Evolutionary conservation across 2,113 vertebrate species (phyloP).

Genomic region (Indicator indicator): DNA sequence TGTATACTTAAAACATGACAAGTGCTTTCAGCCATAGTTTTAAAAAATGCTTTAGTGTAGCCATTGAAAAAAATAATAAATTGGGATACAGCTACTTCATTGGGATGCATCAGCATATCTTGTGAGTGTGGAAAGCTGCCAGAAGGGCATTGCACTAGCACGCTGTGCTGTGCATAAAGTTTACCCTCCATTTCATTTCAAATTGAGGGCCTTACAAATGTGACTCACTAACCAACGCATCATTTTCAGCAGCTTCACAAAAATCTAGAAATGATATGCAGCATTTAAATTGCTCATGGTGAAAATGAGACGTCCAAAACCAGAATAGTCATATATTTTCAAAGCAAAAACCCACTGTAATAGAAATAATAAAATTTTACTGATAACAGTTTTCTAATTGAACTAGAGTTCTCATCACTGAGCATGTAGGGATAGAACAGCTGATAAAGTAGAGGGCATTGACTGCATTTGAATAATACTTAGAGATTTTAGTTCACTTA

Average conservation of each 20-base stretch:
- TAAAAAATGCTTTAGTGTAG: neutral
- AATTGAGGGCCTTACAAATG: fast-evolving
- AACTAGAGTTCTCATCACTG: neutral
- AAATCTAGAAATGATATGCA: neutral
- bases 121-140: neutral
- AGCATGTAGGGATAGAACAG: neutral
- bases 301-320: neutral
- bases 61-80: neutral
- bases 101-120: neutral
- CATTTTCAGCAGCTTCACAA: neutral
- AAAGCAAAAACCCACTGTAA: neutral
- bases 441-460: neutral
- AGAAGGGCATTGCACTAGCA: neutral
- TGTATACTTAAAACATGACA: neutral
- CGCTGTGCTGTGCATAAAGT: neutral
- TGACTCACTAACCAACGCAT: neutral
- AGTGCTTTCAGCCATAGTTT: neutral
- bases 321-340: neutral
- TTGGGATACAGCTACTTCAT: neutral
- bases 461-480: neutral
- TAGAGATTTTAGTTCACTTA: neutral
- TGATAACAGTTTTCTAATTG: neutral
- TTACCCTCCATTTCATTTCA: neutral
- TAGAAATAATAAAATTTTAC: neutral
- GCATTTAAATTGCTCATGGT: neutral